Evolutionary conservation across 1,140 invertebrate species (phyloP), one percentile per base, ranked within the genome.

Genomic region (Sitobion miscanthi): DNA sequence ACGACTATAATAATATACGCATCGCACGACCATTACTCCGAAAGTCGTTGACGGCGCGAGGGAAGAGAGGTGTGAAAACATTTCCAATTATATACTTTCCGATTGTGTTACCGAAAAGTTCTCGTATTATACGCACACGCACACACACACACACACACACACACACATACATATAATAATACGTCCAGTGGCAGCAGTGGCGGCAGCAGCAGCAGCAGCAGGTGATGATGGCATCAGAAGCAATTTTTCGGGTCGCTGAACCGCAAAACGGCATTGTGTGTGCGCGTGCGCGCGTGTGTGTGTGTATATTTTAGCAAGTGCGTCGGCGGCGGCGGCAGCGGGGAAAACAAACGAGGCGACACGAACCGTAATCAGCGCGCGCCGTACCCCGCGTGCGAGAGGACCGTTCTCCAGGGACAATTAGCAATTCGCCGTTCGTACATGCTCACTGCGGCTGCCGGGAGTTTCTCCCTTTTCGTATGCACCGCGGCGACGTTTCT

Each of bases 191-290:
- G 82, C 69, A 38, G 82, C 69, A 52, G 91, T 47, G 3, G 45
- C 69, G 30, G 82, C 69, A 52, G 49, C 90, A 92, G 91, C 69
- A 38, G 82, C 69, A 52, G 49, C 90, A 92, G 91, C 77, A 85
- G 91, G 49, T 86, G 91, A 57, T 86, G 90, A 92, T 47, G 91
- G 82, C 82, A 77, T 77, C 62, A 62, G 89, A 93, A 93, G 82
- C 91, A 93, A 93, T 93, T 93, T 93, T 93, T 93, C 91, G 91
- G 77, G 91, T 93, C 91, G 91, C 77, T 93, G 91, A 93, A 93
- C 91, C 91, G 91, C 91, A 52, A 93, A 93, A 93, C 91, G 82
- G 91, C 77, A 93, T 93, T 93, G 91, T 93, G 11, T 35, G 11
- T 5, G 4, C 8, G 25, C 25, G 25, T 14, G 25, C 11, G 25